phyloP scores from a whole-genome alignment of 2,113 vertebrate species.

The Pica pica region DNA sequence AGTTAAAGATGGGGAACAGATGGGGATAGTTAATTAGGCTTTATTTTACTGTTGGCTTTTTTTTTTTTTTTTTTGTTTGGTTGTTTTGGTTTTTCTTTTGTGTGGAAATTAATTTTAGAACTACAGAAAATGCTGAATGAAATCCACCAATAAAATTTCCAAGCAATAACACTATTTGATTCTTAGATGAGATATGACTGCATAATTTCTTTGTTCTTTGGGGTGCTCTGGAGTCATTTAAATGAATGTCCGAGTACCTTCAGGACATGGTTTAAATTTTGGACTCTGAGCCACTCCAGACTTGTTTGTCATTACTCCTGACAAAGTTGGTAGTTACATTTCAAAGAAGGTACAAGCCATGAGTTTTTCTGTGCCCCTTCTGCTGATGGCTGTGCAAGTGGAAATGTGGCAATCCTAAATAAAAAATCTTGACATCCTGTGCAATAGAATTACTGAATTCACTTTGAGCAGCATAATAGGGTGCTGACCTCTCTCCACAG shows the following conservation, averaged over 20 bases:
- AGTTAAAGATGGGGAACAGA: neutral
- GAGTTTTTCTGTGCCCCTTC: neutral
- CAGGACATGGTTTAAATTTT: neutral
- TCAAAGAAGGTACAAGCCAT: neutral
- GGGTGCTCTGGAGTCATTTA: neutral
- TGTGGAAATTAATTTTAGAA: neutral
- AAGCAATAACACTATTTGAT: neutral
- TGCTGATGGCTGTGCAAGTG: neutral
- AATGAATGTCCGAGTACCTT: neutral
- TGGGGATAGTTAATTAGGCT: neutral
- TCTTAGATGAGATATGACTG: neutral
- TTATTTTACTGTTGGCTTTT: neutral
- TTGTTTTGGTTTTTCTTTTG: neutral
- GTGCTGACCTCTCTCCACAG: neutral
- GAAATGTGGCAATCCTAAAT: neutral
- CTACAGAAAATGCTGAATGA: neutral
- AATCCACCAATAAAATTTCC: neutral
- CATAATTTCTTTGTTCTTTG: neutral
- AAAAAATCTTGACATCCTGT: neutral
- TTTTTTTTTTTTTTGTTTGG: neutral
- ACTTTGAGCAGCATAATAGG: neutral
- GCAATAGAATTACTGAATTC: neutral
- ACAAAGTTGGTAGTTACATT: neutral
- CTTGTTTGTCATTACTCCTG: neutral
- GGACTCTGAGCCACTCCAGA: accelerated